Evolutionary conservation across 2,797 vertebrate species (phyloP).

Genomic region (Carapus acus): DNA sequence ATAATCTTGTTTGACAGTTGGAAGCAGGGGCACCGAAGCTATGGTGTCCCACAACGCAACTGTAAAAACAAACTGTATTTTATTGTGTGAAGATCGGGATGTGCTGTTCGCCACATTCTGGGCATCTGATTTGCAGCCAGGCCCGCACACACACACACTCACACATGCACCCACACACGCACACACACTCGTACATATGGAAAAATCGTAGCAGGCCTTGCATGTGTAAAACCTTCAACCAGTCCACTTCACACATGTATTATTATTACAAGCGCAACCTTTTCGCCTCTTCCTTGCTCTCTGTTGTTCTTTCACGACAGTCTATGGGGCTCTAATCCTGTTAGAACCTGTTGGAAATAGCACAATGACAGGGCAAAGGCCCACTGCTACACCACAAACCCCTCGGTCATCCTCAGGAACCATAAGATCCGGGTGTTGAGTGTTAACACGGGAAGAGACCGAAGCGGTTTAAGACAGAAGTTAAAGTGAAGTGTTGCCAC

Average conservation of each 20-base stretch:
- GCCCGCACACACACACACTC: neutral
- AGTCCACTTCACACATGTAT: conserved; percentile 37
- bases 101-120: conserved; percentile 45
- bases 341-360: conserved; percentile 70
- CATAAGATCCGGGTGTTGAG: conserved; percentile 51
- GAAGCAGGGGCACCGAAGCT: conserved; percentile 51
- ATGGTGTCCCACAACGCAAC: conserved; percentile 65
- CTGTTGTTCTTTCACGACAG: conserved; percentile 47
- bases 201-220: conserved; percentile 36
- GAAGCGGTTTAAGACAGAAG: conserved; percentile 45
- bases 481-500: too few relatives aligned
- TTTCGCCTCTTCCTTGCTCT: conserved; percentile 24
- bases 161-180: conserved; percentile 11
- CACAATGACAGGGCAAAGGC: conserved; percentile 53
- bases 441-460: conserved; percentile 35
- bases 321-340: conserved; percentile 68
- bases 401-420: conserved; percentile 5
- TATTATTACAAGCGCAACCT: conserved; percentile 53
- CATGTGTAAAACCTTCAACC: conserved; percentile 43
- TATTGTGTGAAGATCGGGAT: conserved; percentile 51
- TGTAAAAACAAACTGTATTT: conserved; percentile 72
- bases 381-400: too few relatives aligned
- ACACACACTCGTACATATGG: conserved; percentile 17
- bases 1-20: conserved; percentile 69
- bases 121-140: conserved; percentile 7